Evolutionary conservation across 2,113 vertebrate genomes (phyloP).

Genomic region (Alces alces): DNA sequence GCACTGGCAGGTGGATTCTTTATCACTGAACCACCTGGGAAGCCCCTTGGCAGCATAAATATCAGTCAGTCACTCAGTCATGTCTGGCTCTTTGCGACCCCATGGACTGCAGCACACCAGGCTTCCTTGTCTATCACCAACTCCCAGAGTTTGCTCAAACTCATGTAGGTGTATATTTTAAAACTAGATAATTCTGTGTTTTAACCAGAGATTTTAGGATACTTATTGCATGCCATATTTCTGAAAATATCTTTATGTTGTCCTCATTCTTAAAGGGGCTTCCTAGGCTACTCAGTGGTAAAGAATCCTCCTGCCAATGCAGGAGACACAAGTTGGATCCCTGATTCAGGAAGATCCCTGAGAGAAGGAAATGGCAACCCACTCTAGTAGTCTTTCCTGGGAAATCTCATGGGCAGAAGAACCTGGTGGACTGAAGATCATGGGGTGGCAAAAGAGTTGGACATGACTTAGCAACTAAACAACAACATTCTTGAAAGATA

Average conservation of each 20-base stretch:
- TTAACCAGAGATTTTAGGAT: not conserved
- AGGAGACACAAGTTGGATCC: not conserved
- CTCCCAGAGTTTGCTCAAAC: not conserved
- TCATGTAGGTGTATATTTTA: not conserved
- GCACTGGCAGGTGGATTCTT: not conserved
- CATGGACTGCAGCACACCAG: not conserved
- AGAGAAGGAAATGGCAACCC: not conserved
- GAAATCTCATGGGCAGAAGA: not conserved
- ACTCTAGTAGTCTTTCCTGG: not conserved
- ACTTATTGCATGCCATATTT: not conserved
- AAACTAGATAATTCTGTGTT: not conserved
- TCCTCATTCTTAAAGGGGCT: not conserved
- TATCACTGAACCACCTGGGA: not conserved
- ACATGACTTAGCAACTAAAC: not conserved
- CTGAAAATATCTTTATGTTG: not conserved
- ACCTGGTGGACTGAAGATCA: not conserved
- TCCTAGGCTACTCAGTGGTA: not conserved
- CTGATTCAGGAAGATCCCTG: not conserved
- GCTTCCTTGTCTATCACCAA: not conserved
- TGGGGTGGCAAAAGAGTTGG: not conserved
- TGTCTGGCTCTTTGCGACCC: not conserved
- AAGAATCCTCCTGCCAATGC: not conserved
- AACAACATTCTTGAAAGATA: not conserved
- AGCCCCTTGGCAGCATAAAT: not conserved
- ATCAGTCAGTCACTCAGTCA: not conserved